Base-by-base conservation (phyloP, 2,888 invertebrate genomes). In the Euplexia lucipara region DNA sequence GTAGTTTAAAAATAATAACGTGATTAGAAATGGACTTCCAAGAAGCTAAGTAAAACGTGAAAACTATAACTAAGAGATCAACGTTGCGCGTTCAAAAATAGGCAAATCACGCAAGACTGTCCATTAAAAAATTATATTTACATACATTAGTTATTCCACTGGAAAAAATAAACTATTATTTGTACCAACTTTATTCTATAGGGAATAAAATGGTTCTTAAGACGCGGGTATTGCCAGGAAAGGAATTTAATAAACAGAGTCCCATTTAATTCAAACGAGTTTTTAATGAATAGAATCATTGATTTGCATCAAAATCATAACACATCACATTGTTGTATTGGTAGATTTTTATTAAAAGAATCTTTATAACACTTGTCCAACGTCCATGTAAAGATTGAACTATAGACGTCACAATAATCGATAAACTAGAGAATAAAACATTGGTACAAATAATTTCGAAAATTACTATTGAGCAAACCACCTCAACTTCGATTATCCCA, bases 41-140 rank as follows among this genome's bases (percentile, higher is more conserved):
- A 68, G 81, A 82, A 79, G 81, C 74, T 32, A 57, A 57, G 52
- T 35, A 73, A 74, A 69, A 63, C 49, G 71, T 82, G 72, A 82
- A 78, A 62, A 70, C 66, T 78, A 79, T 73, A 82, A 70, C 82
- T 87, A 86, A 82, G 89, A 89, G 89, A 88, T 89, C 89, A 88
- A 76, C 57, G 69, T 78, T 64, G 72, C 64, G 68, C 63, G 68
- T 84, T 88, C 85, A 86, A 89, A 89, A 89, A 88, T 84, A 77
- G 89, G 89, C 89, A 89, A 89, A 89, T 83, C 89, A 88, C 88
- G 76, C 69, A 53, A 65, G 62, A 78, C 80, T 70, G 82, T 63
- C 70, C 64, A 47, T 71, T 75, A 70, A 67, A 78, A 56, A 79
- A 69, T 56, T 62, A 75, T 78, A 83, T 83, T 72, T 78, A 83